Percentiles rank a stretch among this genome's conserved stretches.
phyloP scores from a whole-genome alignment of 2,888 invertebrate genomes.

The Drosophila setosimentum region DNA sequence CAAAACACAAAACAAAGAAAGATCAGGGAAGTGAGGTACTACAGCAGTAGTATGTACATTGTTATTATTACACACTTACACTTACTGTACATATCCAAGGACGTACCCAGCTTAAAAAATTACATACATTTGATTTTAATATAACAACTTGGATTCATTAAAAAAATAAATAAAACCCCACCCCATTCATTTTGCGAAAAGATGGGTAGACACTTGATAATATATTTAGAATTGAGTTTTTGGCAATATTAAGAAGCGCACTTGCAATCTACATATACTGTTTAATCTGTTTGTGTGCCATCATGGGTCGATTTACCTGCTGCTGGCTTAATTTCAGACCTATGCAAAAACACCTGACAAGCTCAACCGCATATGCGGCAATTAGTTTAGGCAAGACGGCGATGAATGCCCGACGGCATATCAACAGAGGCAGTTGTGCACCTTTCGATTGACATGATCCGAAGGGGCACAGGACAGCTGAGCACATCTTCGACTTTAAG shows the following conservation, averaged over 20 bases:
- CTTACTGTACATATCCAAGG: background rate
- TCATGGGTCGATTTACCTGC: conserved; percentile 36
- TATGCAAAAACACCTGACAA: conserved; percentile 68
- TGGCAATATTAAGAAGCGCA: background rate
- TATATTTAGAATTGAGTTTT: background rate
- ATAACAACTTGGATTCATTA: background rate
- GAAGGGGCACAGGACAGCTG: conserved; percentile 42
- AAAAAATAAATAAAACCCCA: background rate
- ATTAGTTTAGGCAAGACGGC: conserved; percentile 64
- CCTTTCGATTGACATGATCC: conserved; percentile 71
- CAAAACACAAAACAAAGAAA: background rate
- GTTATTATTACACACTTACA: background rate
- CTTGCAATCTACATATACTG: background rate
- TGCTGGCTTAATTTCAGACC: conserved; percentile 16
- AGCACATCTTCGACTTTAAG: conserved; percentile 27
- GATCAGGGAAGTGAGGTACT: conserved; percentile 23
- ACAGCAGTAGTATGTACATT: background rate
- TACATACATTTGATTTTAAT: background rate
- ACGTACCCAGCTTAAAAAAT: background rate
- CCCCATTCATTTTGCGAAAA: background rate
- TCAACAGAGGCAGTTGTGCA: conserved; percentile 63
- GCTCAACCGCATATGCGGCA: conserved; percentile 62
- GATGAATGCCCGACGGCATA: conserved; percentile 50
- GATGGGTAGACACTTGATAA: background rate
- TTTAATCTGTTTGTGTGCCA: conserved; percentile 6